Base-by-base conservation (phyloP, 2,888 invertebrate genomes). In the Agonopterix alstromeriana region DNA sequence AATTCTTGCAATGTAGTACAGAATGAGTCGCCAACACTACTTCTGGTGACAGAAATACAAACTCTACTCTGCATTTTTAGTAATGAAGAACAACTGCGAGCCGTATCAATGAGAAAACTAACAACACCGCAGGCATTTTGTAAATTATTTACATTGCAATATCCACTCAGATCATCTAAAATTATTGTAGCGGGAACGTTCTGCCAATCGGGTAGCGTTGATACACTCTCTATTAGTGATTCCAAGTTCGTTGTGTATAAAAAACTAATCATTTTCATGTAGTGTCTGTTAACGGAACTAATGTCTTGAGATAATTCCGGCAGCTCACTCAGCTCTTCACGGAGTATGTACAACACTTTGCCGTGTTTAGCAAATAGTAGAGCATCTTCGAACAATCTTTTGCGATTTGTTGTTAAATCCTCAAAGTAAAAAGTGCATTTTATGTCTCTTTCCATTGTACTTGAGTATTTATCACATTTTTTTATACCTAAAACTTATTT, bases 231-330 rank as follows among this genome's bases (percentile, higher is more conserved):
- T 51, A 84, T 54, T 5, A 87, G 59, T n/a, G 75, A 65, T 46
- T 78, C 68, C 44, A 79, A 53, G 50, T 57, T 73, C 43, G 71
- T 73, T 40, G 74, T 77, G 70, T 88, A 87, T 9, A 88, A 55
- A 61, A 88, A 87, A 57, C 76, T 82, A 12, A 88, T 77, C 82
- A 86, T 81, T 67, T 85, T 87, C 73, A 87, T 77, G 47, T 78
- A 85, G 58, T 81, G 73, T 53, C 74, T 73, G 45, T 77, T 79
- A 1, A 79, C 53, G 45, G 65, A 63, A 55, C 50, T 69, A 1
- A 82, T 51, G 49, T 85, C 81, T 61, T 86, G 80, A 8, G 83
- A 82, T 44, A 87, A 54, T 51, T 77, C 59, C n/a, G 88, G 88
- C 14, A 88, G 55, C 61, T 85, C 81, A 55, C 70, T 73, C 10